Conservation (phyloP, 2,113 vertebrate species). For the Tragelaphus strepsiceros region DNA sequence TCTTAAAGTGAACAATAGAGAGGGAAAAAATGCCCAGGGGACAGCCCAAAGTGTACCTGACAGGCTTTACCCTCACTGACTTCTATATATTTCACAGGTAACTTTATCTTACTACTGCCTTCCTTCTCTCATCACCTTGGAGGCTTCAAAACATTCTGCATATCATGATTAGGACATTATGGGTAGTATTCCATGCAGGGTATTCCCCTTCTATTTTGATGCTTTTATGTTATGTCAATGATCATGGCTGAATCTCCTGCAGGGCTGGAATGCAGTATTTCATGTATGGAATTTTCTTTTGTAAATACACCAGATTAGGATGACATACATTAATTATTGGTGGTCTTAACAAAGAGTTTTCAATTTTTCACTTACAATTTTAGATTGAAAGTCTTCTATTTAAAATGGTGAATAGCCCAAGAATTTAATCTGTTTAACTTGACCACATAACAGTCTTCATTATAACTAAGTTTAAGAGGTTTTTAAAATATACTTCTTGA, state of each 20-base stretch:
- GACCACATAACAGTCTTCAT: background rate
- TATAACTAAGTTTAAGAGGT: background rate
- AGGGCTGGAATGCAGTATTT: background rate
- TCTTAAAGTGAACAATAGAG: background rate
- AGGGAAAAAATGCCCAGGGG: background rate
- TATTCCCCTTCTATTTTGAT: background rate
- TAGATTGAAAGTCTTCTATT: background rate
- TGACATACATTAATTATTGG: background rate
- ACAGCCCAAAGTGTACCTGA: background rate
- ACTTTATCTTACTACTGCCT: background rate
- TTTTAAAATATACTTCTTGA: conserved; percentile 26
- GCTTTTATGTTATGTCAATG: background rate
- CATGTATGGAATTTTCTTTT: background rate
- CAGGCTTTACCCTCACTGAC: background rate
- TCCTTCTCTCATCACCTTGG: background rate
- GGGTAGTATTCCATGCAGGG: background rate
- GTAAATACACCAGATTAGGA: background rate
- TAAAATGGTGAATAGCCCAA: background rate
- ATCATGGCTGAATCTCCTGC: background rate
- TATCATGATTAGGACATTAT: background rate
- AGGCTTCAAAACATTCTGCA: background rate
- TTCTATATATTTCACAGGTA: background rate
- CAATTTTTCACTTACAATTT: conserved; percentile 4
- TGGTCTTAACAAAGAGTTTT: background rate
- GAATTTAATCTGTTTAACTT: background rate